Base-by-base conservation (phyloP, 1,140 invertebrate species). In the Bombyx mori region DNA sequence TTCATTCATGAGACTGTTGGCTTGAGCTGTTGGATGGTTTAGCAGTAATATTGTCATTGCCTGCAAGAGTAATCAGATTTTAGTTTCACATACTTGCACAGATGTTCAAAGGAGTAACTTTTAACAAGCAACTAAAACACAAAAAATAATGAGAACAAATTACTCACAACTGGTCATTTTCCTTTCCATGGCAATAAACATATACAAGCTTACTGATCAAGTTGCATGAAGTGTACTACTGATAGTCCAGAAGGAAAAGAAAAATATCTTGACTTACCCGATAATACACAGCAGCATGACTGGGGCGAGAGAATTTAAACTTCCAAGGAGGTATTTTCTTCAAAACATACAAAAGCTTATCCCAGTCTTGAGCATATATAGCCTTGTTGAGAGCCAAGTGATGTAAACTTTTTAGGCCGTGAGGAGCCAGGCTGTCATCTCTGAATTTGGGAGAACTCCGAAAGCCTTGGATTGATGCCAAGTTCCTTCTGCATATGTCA, bases 11-110 rank as follows among this genome's bases (percentile, higher is more conserved):
- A 80, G 53, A 0, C 63, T 68, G 10, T 76, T 64, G 0, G 71
- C 60, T 62, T 77, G 75, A 0, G 83, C 73, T 52, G 57, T 70
- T 4, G 79, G 81, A 60, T 86, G 81, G 57, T 82, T 66, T 78
- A 82, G 82, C 10, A 86, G 57, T 0, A 86, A 58, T 42, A 86
- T 76, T 52, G 73, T 67, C 6, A 81, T 47, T n/a, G 75, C 78
- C 82, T 86, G 73, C 10, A 86, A 82, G 43, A 9, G 26, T 35
- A 35, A 35, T 35, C 26, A 35, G 26, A 35, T 35, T 35, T 35
- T 3, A 35, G 26, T 3, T 35, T 35, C 26, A 35, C 26, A 35
- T 35, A 35, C 1, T 35, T 5, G 4, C 26, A 35, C 26, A 35
- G 4, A 35, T 35, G 2, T 35, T 35, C 4, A 35, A 35, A 5